These are phyloP conservation scores for Poecilia latipinna DNA, from an alignment of 2,113 vertebrate genomes.

Conservation along the genomic window DNA sequence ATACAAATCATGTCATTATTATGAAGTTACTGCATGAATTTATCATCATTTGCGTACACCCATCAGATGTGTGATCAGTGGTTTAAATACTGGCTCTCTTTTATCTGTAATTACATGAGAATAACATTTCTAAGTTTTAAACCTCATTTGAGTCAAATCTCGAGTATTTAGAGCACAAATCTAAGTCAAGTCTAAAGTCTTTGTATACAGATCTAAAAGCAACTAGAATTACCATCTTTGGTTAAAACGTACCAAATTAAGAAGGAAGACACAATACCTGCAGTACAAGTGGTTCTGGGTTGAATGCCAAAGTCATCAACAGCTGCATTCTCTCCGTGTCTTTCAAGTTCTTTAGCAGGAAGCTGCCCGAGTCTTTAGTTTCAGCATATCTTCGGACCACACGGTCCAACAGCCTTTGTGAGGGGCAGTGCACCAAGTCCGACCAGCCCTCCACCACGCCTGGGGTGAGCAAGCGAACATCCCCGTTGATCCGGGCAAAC, in stretches of 20 bases:
- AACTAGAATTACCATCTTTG: neutral
- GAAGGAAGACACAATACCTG: conserved; percentile 82
- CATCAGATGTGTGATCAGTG: no score
- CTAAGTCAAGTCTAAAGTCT: neutral
- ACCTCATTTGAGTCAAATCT: no score
- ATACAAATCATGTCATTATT: no score
- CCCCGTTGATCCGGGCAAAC: conserved; percentile 95
- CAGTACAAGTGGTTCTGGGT: conserved; percentile 96
- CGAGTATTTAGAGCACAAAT: neutral
- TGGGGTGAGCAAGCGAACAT: conserved; percentile 95
- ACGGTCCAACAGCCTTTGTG: conserved; percentile 95
- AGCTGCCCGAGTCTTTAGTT: conserved; percentile 98
- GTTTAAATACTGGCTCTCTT: no score
- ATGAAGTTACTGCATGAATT: no score
- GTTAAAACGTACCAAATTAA: neutral
- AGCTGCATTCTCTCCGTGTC: conserved; percentile 99
- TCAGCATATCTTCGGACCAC: conserved; percentile 96
- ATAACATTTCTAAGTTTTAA: no score
- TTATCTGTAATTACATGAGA: no score
- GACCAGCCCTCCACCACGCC: conserved; percentile 99
- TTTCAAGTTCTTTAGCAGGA: conserved; percentile 96
- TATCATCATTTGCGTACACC: no score
- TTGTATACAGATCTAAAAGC: neutral
- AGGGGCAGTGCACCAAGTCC: conserved; percentile 97
- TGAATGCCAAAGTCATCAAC: conserved; percentile 96